phyloP scores from a whole-genome alignment of 2,797 vertebrate genomes.

The Furcifer pardalis region DNA sequence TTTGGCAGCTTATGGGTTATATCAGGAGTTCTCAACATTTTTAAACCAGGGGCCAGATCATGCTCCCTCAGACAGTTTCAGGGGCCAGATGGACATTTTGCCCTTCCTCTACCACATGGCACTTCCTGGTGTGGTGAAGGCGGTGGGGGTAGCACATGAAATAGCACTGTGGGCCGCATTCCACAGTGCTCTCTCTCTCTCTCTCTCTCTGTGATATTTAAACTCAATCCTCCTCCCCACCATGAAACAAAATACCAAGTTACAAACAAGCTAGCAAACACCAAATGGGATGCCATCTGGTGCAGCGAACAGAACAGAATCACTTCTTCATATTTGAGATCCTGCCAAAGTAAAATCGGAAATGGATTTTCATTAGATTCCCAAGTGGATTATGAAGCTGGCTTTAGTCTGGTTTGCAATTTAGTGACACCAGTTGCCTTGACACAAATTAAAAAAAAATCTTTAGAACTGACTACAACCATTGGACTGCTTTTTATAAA shows the following conservation, averaged over 20 bases:
- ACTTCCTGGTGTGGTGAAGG: too few species aligned
- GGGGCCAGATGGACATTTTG: too few species aligned
- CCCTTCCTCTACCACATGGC: too few species aligned
- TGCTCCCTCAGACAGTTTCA: too few species aligned
- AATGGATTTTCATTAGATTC: conserved; percentile 57
- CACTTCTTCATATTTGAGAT: conserved; percentile 57
- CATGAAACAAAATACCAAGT: conserved; percentile 70
- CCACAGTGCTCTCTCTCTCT: too few species aligned
- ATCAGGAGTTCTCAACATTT: too few species aligned
- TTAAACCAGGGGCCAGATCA: too few species aligned
- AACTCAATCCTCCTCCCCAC: conserved; percentile 60
- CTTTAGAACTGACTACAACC: not conserved
- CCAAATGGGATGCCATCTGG: conserved; percentile 73
- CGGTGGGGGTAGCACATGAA: too few species aligned
- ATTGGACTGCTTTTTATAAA: not conserved
- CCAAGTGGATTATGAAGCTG: conserved; percentile 50
- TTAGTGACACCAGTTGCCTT: conserved; percentile 31
- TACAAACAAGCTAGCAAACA: conserved; percentile 71
- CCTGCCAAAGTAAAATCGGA: conserved; percentile 68
- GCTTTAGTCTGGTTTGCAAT: conserved; percentile 54
- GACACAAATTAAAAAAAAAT: conserved; percentile 27
- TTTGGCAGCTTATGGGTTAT: conserved; percentile 59
- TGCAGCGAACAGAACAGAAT: conserved; percentile 63
- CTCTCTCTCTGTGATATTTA: too few species aligned
- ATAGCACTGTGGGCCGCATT: too few species aligned